Percentiles rank a stretch among this genome's conserved stretches.
These are phyloP conservation scores for Lichenostomus cassidix DNA, from an alignment of 2,113 vertebrate genomes.

Conservation along the genomic window DNA sequence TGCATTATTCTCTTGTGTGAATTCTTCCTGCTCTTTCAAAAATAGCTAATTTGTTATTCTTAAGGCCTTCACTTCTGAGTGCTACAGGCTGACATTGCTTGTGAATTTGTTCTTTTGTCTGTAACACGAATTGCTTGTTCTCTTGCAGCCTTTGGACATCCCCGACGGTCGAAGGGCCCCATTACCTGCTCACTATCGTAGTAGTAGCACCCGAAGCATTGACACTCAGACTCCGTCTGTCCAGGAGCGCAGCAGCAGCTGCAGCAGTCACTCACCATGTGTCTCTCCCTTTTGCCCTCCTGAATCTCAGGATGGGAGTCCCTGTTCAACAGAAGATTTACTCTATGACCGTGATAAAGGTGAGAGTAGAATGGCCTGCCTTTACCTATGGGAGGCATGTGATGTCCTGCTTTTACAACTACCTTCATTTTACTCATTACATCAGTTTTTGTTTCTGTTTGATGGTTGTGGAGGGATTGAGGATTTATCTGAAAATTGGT, in stretches of 20 bases:
- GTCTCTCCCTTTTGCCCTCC: slow-evolving; percentile 86
- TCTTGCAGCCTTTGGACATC: slow-evolving; percentile 83
- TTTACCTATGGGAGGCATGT: slow-evolving; percentile 12
- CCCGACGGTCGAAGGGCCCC: slow-evolving; percentile 90
- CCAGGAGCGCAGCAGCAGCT: slow-evolving; percentile 85
- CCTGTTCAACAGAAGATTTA: slow-evolving; percentile 87
- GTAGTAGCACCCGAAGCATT: slow-evolving; percentile 88
- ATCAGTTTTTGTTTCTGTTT: slow-evolving; percentile 65
- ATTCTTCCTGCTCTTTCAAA: background rate
- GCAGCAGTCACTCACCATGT: slow-evolving; percentile 84
- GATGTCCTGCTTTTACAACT: slow-evolving; percentile 59
- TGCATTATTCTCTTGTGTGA: background rate
- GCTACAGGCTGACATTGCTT: background rate
- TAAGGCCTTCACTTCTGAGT: background rate
- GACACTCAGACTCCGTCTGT: slow-evolving; percentile 93
- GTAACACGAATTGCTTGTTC: background rate
- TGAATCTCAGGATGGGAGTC: slow-evolving; percentile 91
- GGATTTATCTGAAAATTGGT: slow-evolving; percentile 44
- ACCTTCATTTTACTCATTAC: slow-evolving; percentile 73
- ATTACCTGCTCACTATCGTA: slow-evolving; percentile 84
- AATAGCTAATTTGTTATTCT: background rate
- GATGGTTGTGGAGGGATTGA: slow-evolving; percentile 49
- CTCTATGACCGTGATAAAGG: slow-evolving; percentile 95
- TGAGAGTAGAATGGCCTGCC: slow-evolving; percentile 65
- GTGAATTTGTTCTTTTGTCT: background rate